These are phyloP conservation scores for Torymus texanus DNA, from an alignment of 2,888 invertebrate species.

Conservation along the genomic window DNA sequence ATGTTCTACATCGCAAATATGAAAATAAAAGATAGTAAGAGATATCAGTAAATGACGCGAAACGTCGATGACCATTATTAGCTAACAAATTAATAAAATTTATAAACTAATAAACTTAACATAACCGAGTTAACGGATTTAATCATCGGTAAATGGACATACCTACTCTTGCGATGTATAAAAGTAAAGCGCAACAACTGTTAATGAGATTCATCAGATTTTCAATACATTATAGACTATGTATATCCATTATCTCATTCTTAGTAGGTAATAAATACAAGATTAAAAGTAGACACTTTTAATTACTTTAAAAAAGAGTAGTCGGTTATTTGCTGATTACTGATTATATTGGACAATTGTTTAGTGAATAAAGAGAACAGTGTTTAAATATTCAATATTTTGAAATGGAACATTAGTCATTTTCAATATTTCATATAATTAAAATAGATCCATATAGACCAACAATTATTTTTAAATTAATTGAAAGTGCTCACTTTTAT, in stretches of 20 bases:
- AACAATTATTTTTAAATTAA: slow-evolving; percentile 30
- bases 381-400: too few species aligned
- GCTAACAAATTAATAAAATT: slow-evolving; percentile 53
- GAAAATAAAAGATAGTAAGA: slow-evolving; percentile 35
- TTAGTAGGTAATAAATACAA: slow-evolving; percentile 44
- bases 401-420: too few species aligned
- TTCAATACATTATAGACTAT: slow-evolving; percentile 39
- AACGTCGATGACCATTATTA: slow-evolving; percentile 44
- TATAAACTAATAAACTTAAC: slow-evolving; percentile 56
- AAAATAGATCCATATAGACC: background rate
- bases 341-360: too few species aligned
- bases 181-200: slow-evolving; percentile 50
- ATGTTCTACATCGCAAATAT: slow-evolving; percentile 33
- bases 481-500: slow-evolving; percentile 17
- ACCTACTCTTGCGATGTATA: slow-evolving; percentile 51
- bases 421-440: too few species aligned
- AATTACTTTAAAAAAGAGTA: slow-evolving; percentile 29
- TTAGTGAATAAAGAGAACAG: too few species aligned
- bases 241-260: slow-evolving; percentile 30
- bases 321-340: too few species aligned
- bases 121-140: slow-evolving; percentile 40
- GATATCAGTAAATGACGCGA: slow-evolving; percentile 40
- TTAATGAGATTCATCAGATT: slow-evolving; percentile 50
- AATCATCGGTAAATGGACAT: slow-evolving; percentile 40
- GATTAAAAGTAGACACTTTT: slow-evolving; percentile 22